phyloP scores from a whole-genome alignment of 2,113 vertebrate species.

The Ursus arctos region DNA sequence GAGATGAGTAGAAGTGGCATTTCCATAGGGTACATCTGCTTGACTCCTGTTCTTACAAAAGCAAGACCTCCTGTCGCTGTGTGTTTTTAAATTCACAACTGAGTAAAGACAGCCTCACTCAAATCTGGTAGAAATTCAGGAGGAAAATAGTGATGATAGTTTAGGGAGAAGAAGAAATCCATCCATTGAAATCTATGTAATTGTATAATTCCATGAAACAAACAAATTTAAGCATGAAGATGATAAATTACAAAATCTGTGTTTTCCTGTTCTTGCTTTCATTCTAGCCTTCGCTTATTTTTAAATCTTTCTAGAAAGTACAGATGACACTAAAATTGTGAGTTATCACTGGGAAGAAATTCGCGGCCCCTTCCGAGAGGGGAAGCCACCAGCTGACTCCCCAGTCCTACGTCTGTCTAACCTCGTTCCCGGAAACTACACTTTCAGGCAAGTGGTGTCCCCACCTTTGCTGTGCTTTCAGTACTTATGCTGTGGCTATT shows the following conservation, averaged over 20 bases:
- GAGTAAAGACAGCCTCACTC: not conserved
- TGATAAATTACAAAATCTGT: not conserved
- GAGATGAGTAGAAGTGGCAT: not conserved
- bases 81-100: not conserved
- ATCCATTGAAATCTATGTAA: not conserved
- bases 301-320: slow-evolving; percentile 86
- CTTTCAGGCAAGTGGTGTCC: slow-evolving; percentile 88
- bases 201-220: not conserved
- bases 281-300: not conserved
- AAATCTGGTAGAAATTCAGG: not conserved
- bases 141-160: not conserved
- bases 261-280: not conserved
- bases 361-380: slow-evolving; percentile 86
- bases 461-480: not conserved
- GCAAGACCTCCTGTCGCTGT: not conserved
- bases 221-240: not conserved
- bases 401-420: slow-evolving; percentile 86
- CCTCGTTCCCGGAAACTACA: slow-evolving; percentile 90
- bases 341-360: slow-evolving; percentile 92
- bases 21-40: not conserved
- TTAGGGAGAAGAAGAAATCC: not conserved
- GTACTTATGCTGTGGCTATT: not conserved
- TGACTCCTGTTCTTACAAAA: not conserved
- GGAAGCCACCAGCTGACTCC: slow-evolving; percentile 85
- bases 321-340: slow-evolving; percentile 88